A percentile compares a stretch with the other conserved stretches of the same genome.
Evolutionary conservation across 2,797 vertebrate genomes (phyloP).

Genomic region (Carcharodon carcharias): DNA sequence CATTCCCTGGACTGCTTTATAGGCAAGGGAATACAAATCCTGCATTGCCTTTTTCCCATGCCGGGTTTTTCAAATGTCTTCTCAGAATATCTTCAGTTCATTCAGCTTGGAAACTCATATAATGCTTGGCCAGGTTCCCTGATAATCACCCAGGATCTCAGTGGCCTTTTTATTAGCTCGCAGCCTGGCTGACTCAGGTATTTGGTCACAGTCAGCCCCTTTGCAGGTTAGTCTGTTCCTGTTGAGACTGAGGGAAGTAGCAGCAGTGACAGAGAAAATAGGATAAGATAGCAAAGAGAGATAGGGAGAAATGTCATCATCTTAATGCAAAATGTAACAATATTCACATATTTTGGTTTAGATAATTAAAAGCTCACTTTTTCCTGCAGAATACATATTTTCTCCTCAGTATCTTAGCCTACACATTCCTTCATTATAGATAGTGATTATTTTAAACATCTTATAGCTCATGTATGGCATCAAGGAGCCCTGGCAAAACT

Average conservation of each 20-base stretch:
- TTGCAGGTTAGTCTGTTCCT: not conserved
- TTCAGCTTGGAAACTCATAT: not conserved
- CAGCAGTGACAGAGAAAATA: not conserved
- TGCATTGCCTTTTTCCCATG: not conserved
- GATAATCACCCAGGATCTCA: slow-evolving; percentile 16
- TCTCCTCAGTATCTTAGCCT: not conserved
- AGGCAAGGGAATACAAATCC: not conserved
- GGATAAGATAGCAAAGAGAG: not conserved
- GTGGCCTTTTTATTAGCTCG: not conserved
- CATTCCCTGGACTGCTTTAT: not conserved
- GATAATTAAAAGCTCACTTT: not conserved
- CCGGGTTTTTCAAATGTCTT: not conserved
- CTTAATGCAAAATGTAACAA: not conserved
- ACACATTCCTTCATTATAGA: not conserved
- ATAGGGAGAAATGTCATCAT: not conserved
- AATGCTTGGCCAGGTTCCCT: slow-evolving; percentile 31
- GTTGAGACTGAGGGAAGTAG: not conserved
- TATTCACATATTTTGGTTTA: not conserved
- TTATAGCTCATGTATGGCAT: too few relatives aligned
- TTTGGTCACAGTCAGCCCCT: not conserved
- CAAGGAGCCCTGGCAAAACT: too few relatives aligned
- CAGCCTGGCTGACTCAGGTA: slow-evolving; percentile 11
- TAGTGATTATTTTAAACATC: not conserved
- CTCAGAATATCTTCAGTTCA: not conserved
- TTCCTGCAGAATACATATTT: not conserved